Conservation (phyloP, 30 jellyfish, hydroid and myxozoan genomes). For the Aurelia coerulea region DNA sequence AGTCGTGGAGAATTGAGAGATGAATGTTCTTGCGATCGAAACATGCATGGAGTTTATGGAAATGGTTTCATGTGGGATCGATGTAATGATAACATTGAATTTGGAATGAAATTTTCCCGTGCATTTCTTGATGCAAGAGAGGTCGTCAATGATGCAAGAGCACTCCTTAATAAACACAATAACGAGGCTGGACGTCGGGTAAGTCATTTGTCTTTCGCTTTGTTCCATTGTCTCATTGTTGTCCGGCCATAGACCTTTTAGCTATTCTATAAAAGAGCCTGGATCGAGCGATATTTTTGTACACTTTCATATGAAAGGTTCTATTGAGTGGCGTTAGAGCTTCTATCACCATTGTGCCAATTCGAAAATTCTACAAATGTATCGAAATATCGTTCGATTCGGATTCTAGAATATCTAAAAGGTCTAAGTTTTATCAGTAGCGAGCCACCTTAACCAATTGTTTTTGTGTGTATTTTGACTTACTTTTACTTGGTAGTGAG, state of each 20-base stretch:
- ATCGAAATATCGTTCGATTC: no score
- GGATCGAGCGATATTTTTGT: no score
- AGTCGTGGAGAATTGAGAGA: constrained; percentile 74
- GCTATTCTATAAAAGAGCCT: no score
- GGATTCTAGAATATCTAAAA: no score
- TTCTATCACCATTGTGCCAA: no score
- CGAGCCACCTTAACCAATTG: no score
- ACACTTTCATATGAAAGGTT: no score
- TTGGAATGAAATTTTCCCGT: constrained; percentile 86
- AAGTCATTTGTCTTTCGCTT: constrained; percentile 1
- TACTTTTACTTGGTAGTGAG: no score
- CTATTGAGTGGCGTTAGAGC: no score
- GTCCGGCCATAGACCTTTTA: neutral
- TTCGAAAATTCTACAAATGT: no score
- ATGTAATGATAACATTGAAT: constrained; percentile 86
- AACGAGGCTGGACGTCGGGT: constrained; percentile 96
- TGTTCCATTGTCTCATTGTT: neutral
- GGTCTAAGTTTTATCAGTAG: no score
- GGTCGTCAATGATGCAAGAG: constrained; percentile 93
- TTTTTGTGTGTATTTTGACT: no score
- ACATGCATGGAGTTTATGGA: constrained; percentile 28
- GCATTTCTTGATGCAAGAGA: constrained; percentile 94
- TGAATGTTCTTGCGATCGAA: constrained; percentile 77
- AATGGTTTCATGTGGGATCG: constrained; percentile 80
- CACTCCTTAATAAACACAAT: constrained; percentile 87